Evolutionary conservation across 2,797 vertebrate species (phyloP).

Genomic region (Anas acuta): DNA sequence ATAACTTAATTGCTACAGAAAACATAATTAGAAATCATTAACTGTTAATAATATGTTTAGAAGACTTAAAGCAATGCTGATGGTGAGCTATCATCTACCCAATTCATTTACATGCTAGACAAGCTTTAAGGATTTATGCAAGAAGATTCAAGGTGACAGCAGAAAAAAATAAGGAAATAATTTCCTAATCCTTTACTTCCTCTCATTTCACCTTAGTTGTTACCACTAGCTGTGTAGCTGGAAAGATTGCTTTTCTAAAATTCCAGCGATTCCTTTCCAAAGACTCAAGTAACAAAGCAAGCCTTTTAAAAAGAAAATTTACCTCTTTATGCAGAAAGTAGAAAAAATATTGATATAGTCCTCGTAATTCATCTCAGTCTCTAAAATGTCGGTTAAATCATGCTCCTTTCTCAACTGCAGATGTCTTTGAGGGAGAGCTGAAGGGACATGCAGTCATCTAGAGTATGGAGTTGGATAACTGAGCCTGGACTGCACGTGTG

Average conservation of each 20-base stretch:
- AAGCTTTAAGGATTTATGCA: constrained; percentile 63
- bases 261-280: not conserved
- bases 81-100: constrained; percentile 55
- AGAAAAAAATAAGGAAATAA: constrained; percentile 21
- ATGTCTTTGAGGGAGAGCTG: not conserved
- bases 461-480: not conserved
- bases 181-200: not conserved
- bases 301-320: not conserved
- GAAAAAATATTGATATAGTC: not conserved
- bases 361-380: not conserved
- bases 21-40: constrained; percentile 72
- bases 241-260: not conserved
- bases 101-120: constrained; percentile 57
- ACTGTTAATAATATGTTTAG: constrained; percentile 47
- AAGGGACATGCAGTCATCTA: not conserved
- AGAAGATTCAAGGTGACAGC: constrained; percentile 72
- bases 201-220: not conserved
- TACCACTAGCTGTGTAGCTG: not conserved
- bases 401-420: not conserved
- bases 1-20: constrained; percentile 56
- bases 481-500: not conserved
- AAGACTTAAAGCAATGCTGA: constrained; percentile 44
- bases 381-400: no score
- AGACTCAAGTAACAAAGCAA: not conserved
- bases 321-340: not conserved